Evolutionary conservation across 2,888 invertebrate species (phyloP).

Genomic region (Crioceris asparagi): DNA sequence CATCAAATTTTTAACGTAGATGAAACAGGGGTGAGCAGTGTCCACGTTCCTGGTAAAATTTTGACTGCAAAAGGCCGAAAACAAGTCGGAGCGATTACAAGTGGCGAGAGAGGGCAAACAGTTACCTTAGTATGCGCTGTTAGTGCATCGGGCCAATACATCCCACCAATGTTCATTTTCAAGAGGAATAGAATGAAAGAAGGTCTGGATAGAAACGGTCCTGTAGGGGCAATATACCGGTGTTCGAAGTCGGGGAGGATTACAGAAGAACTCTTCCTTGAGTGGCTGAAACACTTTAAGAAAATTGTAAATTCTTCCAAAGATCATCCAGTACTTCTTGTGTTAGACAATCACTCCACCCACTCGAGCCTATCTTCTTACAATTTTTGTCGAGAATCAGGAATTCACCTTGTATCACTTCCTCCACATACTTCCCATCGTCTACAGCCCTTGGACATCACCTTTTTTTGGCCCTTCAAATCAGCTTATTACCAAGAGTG

Average conservation of each 20-base stretch:
- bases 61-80: conserved; percentile 33
- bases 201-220: conserved; percentile 33
- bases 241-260: conserved; percentile 22
- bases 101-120: conserved; percentile 33
- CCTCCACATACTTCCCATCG: too few species aligned
- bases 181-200: conserved; percentile 34
- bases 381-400: conserved; percentile 20
- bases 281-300: conserved; percentile 20
- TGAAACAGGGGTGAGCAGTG: conserved; percentile 33
- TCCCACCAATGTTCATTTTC: conserved; percentile 40
- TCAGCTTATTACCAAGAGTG: too few species aligned
- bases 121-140: conserved; percentile 36
- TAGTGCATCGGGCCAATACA: conserved; percentile 32
- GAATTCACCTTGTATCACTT: too few species aligned
- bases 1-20: conserved; percentile 29
- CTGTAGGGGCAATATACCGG: conserved; percentile 28
- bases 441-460: too few species aligned
- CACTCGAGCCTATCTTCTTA: too few species aligned
- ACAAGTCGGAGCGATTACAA: conserved; percentile 34
- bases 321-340: conserved; percentile 22
- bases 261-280: conserved; percentile 21
- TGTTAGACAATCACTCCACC: conserved; percentile 27
- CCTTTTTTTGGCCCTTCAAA: too few species aligned
- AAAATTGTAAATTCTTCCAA: conserved; percentile 17
- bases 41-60: conserved; percentile 33